phyloP scores from a whole-genome alignment of 2,888 invertebrate genomes.

The Tridacna crocea region DNA sequence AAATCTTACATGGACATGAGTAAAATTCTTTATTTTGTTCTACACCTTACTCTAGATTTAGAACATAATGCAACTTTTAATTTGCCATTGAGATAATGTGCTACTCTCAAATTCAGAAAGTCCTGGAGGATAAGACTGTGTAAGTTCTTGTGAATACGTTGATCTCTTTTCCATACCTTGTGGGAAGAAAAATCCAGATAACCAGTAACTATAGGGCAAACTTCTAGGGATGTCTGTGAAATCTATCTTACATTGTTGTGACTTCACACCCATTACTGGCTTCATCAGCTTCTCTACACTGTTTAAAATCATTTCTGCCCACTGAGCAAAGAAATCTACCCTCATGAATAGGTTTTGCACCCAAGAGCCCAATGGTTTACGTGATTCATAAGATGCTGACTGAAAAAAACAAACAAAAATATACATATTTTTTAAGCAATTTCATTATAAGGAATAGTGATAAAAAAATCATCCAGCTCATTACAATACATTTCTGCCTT shows the following conservation, averaged over 20 bases:
- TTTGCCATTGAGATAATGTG: no score
- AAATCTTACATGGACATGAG: no score
- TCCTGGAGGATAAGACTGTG: no score
- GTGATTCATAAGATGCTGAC: conserved; percentile 82
- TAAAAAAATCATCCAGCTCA: no score
- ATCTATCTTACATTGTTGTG: conserved; percentile 42
- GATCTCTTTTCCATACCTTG: conserved; percentile 76
- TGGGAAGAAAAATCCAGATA: conserved; percentile 84
- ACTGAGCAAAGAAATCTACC: conserved; percentile 81
- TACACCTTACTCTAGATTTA: no score
- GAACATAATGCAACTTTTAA: no score
- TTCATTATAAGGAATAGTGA: no score
- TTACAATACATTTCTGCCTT: no score
- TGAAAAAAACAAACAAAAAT: conserved; percentile 53
- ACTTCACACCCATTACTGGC: conserved; percentile 52
- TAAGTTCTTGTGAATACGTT: no score
- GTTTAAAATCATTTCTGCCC: conserved; percentile 79
- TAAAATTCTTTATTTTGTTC: no score
- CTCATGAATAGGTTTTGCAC: conserved; percentile 79
- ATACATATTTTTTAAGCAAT: no score
- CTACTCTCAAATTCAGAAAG: no score
- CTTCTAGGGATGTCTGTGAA: conserved; percentile 59
- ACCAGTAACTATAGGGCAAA: conserved; percentile 81
- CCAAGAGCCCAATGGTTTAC: conserved; percentile 82
- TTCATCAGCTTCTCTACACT: conserved; percentile 76